phyloP scores from a whole-genome alignment of 2,797 vertebrate species.

The Rhinophrynus dorsalis region DNA sequence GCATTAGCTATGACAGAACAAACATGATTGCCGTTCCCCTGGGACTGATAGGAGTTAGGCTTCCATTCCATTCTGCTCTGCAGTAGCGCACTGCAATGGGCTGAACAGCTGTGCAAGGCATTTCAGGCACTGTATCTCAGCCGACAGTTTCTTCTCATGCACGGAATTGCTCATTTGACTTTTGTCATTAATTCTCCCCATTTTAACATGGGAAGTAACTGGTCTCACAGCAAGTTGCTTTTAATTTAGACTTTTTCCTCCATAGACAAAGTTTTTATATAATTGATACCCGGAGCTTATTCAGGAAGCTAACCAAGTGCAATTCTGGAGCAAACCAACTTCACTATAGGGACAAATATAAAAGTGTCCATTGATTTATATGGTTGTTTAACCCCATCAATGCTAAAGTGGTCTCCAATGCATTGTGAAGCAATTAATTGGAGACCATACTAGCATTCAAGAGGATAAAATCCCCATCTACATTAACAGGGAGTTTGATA shows the following conservation, averaged over 20 bases:
- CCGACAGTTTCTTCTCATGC: constrained; percentile 47
- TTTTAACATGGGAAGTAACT: background rate
- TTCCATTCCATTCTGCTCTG: constrained; percentile 54
- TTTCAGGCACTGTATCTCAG: constrained; percentile 51
- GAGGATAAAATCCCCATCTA: no score
- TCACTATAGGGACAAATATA: no score
- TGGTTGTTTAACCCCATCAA: no score
- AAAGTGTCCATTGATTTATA: no score
- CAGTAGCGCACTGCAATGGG: constrained; percentile 55
- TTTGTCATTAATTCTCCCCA: background rate
- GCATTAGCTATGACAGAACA: constrained; percentile 54
- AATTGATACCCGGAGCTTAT: no score
- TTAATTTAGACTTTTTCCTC: background rate
- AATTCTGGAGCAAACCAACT: no score
- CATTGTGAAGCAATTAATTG: no score
- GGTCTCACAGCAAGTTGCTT: no score
- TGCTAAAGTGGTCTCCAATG: no score
- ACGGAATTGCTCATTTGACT: background rate
- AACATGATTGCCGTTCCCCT: constrained; percentile 56
- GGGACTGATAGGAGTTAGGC: constrained; percentile 56
- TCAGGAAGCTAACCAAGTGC: no score
- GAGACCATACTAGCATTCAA: no score
- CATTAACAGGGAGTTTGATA: no score
- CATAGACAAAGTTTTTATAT: background rate
- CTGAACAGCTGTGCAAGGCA: constrained; percentile 29